Conservation (phyloP, 2,888 invertebrate species). For the Orthosia cruda region DNA sequence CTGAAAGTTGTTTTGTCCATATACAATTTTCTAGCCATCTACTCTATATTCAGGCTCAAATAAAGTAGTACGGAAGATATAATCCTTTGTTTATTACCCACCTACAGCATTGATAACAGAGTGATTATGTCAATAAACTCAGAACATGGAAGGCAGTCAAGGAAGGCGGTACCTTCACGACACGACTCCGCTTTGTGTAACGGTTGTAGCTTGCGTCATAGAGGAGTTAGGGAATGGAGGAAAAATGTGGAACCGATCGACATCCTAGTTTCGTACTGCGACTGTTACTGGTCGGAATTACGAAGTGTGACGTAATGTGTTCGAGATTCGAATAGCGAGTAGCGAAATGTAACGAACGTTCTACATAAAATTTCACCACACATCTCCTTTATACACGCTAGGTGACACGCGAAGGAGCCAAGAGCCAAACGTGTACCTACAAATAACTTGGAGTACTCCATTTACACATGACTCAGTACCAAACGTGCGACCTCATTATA, state of each 20-base stretch:
- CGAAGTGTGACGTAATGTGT: neutral
- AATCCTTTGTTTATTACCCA: conserved; percentile 55
- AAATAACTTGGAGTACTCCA: conserved; percentile 5
- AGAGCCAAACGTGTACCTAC: no score
- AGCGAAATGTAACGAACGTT: no score
- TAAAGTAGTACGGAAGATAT: conserved; percentile 60
- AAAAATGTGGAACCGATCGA: neutral
- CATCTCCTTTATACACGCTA: no score
- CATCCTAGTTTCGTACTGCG: neutral
- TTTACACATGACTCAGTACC: neutral
- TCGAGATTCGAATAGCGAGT: no score
- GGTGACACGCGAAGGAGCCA: no score
- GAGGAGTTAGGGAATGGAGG: conserved; percentile 20
- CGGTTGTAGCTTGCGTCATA: conserved; percentile 28
- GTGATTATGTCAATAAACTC: conserved; percentile 64
- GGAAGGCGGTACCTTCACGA: conserved; percentile 47
- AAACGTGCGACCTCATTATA: neutral
- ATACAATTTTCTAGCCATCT: conserved; percentile 33
- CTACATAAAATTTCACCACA: no score
- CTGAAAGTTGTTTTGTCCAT: conserved; percentile 39
- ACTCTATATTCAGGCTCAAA: conserved; percentile 43
- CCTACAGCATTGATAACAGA: conserved; percentile 50
- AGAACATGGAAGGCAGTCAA: conserved; percentile 44
- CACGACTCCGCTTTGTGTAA: conserved; percentile 25
- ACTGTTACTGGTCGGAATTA: neutral